Conservation (phyloP, 2,797 vertebrate genomes). For the Erethizon dorsatum region DNA sequence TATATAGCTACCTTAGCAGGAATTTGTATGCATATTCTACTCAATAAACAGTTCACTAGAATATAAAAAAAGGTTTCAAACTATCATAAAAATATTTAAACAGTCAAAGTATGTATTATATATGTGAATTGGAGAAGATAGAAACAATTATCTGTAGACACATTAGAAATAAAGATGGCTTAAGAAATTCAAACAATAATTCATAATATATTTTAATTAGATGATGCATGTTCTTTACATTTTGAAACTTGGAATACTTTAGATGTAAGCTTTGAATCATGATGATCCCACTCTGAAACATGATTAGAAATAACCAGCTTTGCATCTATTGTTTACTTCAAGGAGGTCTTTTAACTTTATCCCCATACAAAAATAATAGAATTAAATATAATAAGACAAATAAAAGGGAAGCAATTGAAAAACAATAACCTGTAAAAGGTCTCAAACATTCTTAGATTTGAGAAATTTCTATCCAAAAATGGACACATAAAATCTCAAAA, state of each 20-base stretch:
- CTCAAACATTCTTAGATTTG: neutral
- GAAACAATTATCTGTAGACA: neutral
- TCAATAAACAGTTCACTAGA: neutral
- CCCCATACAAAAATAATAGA: neutral
- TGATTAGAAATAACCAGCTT: neutral
- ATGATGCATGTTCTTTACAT: neutral
- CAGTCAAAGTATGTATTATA: neutral
- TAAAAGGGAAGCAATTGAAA: neutral
- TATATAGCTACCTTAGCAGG: neutral
- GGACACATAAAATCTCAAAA: neutral
- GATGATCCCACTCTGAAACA: neutral
- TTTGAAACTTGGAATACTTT: neutral
- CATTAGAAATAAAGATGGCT: neutral
- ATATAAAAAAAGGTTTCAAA: neutral
- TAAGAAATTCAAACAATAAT: slow-evolving; percentile 37
- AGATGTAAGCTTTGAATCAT: neutral
- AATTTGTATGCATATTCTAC: neutral
- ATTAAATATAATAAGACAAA: neutral
- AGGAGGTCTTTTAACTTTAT: neutral
- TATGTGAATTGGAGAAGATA: neutral
- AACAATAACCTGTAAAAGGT: neutral
- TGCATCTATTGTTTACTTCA: neutral
- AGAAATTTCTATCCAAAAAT: neutral
- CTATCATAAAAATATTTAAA: neutral
- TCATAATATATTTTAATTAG: slow-evolving; percentile 32